Conservation (phyloP, 1,140 invertebrate genomes). For the Neotoxoptera formosana region DNA sequence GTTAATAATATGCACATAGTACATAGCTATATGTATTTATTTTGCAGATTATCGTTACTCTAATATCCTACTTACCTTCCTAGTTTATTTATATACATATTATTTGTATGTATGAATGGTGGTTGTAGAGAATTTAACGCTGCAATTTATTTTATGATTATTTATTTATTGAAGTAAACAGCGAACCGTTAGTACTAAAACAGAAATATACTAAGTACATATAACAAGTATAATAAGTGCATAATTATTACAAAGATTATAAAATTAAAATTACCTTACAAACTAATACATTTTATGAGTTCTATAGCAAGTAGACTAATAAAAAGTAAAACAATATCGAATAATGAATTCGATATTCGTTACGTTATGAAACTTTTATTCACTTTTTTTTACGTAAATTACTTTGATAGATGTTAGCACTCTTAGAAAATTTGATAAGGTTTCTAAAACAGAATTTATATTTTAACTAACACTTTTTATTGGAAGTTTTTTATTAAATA, state of each 20-base stretch:
- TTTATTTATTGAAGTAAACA: constrained; percentile 21
- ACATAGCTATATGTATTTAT: not conserved
- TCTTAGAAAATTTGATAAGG: not conserved
- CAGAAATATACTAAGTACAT: not conserved
- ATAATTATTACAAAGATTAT: not conserved
- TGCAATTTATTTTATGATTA: not conserved
- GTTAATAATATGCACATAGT: not conserved
- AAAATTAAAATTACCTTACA: not conserved
- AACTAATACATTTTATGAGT: not conserved
- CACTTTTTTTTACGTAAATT: not conserved
- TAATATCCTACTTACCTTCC: not conserved
- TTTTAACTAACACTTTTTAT: not conserved
- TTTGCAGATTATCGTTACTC: not conserved
- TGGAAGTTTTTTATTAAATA: not conserved
- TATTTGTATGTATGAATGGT: not conserved
- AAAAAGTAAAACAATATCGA: not conserved
- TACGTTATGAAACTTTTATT: not conserved
- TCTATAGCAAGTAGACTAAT: not conserved
- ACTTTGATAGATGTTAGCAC: not conserved
- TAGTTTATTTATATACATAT: not conserved
- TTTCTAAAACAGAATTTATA: not conserved
- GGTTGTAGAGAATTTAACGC: not conserved
- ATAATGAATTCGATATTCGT: not conserved
- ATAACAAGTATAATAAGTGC: not conserved
- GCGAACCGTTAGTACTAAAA: not conserved